Evolutionary conservation across 92 coral and sea anemone species (phyloP), one percentile per base, ranked within the genome.

Genomic region (Porites evermanni): DNA sequence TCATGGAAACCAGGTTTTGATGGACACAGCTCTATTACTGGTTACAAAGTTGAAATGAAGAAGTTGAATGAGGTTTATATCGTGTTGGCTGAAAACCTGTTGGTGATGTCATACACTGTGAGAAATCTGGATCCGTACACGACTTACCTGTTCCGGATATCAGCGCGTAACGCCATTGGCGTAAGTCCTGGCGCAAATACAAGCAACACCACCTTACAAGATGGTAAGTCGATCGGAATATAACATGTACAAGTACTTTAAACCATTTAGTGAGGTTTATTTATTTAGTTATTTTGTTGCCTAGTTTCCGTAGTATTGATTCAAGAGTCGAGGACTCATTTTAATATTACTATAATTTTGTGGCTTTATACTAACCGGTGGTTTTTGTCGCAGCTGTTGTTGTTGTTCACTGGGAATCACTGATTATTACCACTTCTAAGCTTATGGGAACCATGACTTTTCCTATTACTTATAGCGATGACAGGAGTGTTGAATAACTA

Each of bases 1-100:
- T 88, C 92, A 67, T 97, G 99, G 99, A 90, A 85, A 79, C 94
- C 94, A 79, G 94, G 94, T 9, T 97, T 93, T 89, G 89, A 93
- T 72, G 99, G 99, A 17, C 93, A 92, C 89, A 88, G 94, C 70
- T 79, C 95, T 12, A 82, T 97, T 72, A 93, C 92, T 38, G 86
- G 94, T 17, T 97, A 92, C 91, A 91, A 74, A 65, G 65, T 97
- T 47, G 93, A 87, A 11, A 79, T 82, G 47, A 89, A 59, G 88
- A 86, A 20, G 38, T 78, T 89, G 51, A 65, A 81, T 60, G 69
- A 51, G 21, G 4, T 58, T 24, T 91, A 86, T 71, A 63, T 13
- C 10, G 67, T 72, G 67, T 54, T 86, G 44, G 60, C 77, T 16
- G 83, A 87, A 47, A 51, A 70, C 58, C 24, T 91, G 44, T 60